Base-by-base conservation (phyloP, 2,797 vertebrate species). In the Antennarius maculatus region DNA sequence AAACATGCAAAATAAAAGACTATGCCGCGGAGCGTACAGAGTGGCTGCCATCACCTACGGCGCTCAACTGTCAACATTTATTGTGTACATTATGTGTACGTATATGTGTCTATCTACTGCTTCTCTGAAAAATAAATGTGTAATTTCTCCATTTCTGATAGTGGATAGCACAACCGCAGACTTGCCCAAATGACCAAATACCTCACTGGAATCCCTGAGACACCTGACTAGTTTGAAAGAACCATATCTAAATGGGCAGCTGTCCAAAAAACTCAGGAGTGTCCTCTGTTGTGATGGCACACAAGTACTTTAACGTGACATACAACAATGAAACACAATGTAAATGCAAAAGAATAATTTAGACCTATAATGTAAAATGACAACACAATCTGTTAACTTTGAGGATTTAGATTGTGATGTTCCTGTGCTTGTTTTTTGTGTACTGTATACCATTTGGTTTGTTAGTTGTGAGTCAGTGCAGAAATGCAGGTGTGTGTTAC, bases 191-290 rank as follows among this genome's bases (percentile, higher is more conserved):
- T 76, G 80, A 76, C 81, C 75, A 84, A 85, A 92, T 86, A 91
- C 89, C 87, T 92, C 91, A 94, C 80, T 66, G 61, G 68, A 76
- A 83, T 87, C 82, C 80, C 70, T 68, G 84, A 86, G 86, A 84
- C 52, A 50, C 61, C 75, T 72, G 61, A 90, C 70, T 77, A 88
- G 85, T 79, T 85, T 81, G 79, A 86, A 86, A 87, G 86, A 86
- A 85, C 78, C 83, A 86, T 93, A 89, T 90, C 86, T 91, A 93
- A 93, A 92, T 90, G 90, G 91, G 90, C 84, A 85, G 86, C 85
- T 71, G 86, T 88, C 87, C 86, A 89, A 87, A 70, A 84, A 76
- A 77, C 86, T 78, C 83, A 78, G 51, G 85, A 92, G 86, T 69
- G 81, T 84, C 73, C 79, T 84, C 88, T 83, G 81, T 86, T 83